Evolutionary conservation across 1,140 invertebrate genomes (phyloP), one percentile per base, ranked within the genome.

Genomic region (Gonioctena quinquepunctata): DNA sequence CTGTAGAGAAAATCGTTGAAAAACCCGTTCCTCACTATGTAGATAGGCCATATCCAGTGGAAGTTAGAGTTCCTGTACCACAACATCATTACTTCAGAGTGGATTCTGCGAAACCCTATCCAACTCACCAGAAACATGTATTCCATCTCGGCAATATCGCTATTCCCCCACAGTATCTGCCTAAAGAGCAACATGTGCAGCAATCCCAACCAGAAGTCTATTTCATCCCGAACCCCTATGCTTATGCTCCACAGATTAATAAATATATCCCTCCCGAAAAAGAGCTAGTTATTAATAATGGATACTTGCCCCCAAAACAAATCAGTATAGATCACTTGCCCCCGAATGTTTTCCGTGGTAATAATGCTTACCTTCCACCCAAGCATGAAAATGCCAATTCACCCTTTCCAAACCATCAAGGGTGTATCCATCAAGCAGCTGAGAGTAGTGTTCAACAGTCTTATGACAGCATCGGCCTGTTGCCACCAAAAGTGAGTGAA

Each of bases 401-500:
- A 13, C 13, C 33, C 16, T n/a, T 13, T 13, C 11, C 16, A 42
- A 11, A 8, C 11, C 2, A 13, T n/a, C 11, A 42, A 42, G 13
- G 8, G 16, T 42, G 33, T 42, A n/a, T 11, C 16, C 16, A 42
- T n/a, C 52, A 54, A 16, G n/a, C 18, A 33, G 3, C 13, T 18
- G 2, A 42, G 3, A 19, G 16, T n/a, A 27, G 8, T 42, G 27
- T 16, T 16, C 6, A 11, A 13, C 18, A 42, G 6, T 6, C 16
- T 21, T 7, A 42, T 13, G 72, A 77, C 11, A 59, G 76, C 5
- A 50, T 85, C 21, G 85, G 86, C 26, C 81, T 85, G 8, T 79
- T 84, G 6, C 85, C 87, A 42, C 79, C 81, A 1, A 81, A 79
- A 71, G 69, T 77, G 8, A 49, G 56, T 28, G 19, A 33, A 3